Evolutionary conservation across 92 coral and sea anemone genomes (phyloP), one percentile per base, ranked within the genome.

Genomic region (Scolanthus callimorphus): DNA sequence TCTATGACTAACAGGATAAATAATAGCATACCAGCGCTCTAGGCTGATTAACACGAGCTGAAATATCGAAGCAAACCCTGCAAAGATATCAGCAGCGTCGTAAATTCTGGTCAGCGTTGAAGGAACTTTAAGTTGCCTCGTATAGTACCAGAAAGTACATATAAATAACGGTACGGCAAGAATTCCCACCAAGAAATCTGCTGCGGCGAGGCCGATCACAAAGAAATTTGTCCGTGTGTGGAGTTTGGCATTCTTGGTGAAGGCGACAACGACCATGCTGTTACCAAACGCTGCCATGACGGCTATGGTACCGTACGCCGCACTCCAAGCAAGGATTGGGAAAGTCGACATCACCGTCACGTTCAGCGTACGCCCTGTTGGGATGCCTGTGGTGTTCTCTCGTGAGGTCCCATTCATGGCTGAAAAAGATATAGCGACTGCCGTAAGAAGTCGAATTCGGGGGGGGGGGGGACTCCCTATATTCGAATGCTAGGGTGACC

Each of bases 261-360:
- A 83, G 13, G 84, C 85, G 20, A 63, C 24, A 62, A 83, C 71
- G 0, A 83, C 90, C 62, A 69, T 83, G 11, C 66, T 62, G 52
- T 83, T 83, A 21, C 90, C 90, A 46, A 83, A 78, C 48, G 76
- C 73, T 20, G 85, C 81, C 85, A 83, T 78, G 25, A 78, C 80
- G 19, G 85, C 79, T 20, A 83, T 38, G 15, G 62, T 78, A 8
- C 90, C 90, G 43, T 70, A 58, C 3, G 68, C 90, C 3, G 62
- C 47, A 31, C 81, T 72, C 85, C 90, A 83, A 6, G 90, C 90
- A 76, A 83, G 39, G 46, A 56, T 29, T 17, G 62, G 62, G 11
- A 56, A 56, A 4, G 43, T 29, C 20, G 62, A 27, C 27, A 56
- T 26, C 2, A 34, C 39, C 23, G 62, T 56, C 2, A n/a, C 30